Base-by-base conservation (phyloP, 2,113 vertebrate species). In the Otolemur garnettii region DNA sequence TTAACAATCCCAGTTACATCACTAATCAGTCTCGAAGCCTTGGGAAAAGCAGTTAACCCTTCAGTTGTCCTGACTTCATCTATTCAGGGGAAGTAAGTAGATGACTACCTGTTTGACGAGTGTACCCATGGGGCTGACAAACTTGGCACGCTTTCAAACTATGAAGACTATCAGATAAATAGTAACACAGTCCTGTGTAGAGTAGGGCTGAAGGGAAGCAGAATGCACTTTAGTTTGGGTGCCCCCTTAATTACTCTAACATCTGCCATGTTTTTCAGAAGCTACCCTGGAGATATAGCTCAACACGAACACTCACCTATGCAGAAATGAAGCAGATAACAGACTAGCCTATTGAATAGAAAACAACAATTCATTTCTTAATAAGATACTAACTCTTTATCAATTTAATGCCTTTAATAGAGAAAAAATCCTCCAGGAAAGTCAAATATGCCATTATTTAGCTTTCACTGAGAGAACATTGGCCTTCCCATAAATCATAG, bases 241-340 rank as follows among this genome's bases (percentile, higher is more conserved):
- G 33, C 19, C 82, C 55, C 30, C 50, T 96, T 96, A 77, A 55
- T 95, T 68, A 91, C 21, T 60, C 5, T 21, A 86, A 74, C 28
- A 86, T 87, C 91, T 95, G 90, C 84, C 55, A 33, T 35, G 42
- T 71, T 71, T 75, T 92, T 15, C 38, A 92, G 64, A 77, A 78
- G 26, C 13, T 68, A 77, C n/a, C 69, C 87, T 62, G 45, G 81
- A 96, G 71, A 78, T 81, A 94, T 2, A 59, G 30, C 64, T 55
- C 14, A 79, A 68, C 71, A 19, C 4, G 28, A 83, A 71, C 11
- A 24, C n/a, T 84, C 50, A 69, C 33, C 78, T 83, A 4, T 42
- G 53, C 87, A 30, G 72, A 84, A 88, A 88, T 11, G 22, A 77
- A 69, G 11, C n/a, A 18, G 64, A 72, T 42, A n/a, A 38, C 30